A percentile compares a stretch with the other conserved stretches of the same genome.
Conservation (phyloP, 2,113 vertebrate species). For the Illadopsis cleaveri region DNA sequence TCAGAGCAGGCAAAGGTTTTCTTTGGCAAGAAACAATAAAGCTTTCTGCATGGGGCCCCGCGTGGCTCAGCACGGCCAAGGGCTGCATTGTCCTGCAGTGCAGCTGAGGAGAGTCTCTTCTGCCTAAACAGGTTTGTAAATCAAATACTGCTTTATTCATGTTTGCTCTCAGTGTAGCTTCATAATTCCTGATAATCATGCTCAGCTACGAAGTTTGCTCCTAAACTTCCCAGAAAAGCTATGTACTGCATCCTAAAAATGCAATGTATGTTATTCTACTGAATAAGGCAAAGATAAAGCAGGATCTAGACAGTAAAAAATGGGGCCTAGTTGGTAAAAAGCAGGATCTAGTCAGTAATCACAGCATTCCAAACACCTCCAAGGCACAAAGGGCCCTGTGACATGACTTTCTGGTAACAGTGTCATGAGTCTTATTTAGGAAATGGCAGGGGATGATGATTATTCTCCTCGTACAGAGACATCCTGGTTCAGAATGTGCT, state of each 20-base stretch:
- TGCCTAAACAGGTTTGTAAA: constrained; percentile 17
- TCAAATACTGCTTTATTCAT: neutral
- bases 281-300: neutral
- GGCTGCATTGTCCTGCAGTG: neutral
- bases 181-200: neutral
- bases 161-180: neutral
- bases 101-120: neutral
- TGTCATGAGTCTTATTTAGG: neutral
- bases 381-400: neutral
- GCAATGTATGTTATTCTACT: neutral
- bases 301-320: neutral
- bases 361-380: neutral
- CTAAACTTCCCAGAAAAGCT: neutral
- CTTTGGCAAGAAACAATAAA: constrained; percentile 25
- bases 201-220: neutral
- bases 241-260: neutral
- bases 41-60: neutral
- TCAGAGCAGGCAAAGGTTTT: constrained; percentile 20
- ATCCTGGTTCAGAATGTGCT: neutral
- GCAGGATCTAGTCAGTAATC: neutral
- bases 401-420: neutral
- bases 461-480: neutral
- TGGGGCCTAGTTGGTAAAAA: neutral
- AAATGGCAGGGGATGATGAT: neutral
- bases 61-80: rapidly evolving